Conservation (phyloP, 2,113 vertebrate species). For the Nerophis lumbriciformis region DNA sequence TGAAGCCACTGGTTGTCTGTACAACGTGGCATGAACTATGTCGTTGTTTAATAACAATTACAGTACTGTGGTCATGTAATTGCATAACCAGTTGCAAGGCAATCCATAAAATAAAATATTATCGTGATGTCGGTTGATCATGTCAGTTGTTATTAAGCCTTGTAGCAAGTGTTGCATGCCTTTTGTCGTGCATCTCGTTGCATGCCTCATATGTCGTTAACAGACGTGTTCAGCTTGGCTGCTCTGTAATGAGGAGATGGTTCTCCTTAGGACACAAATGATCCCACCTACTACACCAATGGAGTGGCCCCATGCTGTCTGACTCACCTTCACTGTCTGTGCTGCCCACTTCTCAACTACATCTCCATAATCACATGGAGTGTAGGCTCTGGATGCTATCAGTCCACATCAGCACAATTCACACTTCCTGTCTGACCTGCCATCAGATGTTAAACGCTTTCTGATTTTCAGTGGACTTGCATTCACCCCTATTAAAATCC, state of each 20-base stretch:
- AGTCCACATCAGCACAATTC: constrained; percentile 18
- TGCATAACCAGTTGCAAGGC: not conserved
- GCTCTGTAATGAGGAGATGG: constrained; percentile 24
- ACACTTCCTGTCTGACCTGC: constrained; percentile 36
- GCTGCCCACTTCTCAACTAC: constrained; percentile 1
- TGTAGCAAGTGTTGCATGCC: not conserved
- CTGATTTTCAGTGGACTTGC: constrained; percentile 13
- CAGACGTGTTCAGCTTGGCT: constrained; percentile 21
- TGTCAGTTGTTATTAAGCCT: not conserved
- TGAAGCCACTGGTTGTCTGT: no score
- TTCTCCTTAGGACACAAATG: constrained; percentile 18
- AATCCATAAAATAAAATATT: not conserved
- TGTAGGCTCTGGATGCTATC: constrained; percentile 23
- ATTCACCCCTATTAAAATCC: constrained; percentile 42
- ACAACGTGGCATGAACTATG: not conserved
- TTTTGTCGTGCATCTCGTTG: constrained; percentile 8
- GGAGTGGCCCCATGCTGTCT: not conserved
- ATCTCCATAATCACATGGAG: constrained; percentile 43
- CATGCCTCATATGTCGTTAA: constrained; percentile 19
- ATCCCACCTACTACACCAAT: constrained; percentile 9
- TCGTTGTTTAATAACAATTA: not conserved
- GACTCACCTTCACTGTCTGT: constrained; percentile 17
- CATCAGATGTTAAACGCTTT: constrained; percentile 38
- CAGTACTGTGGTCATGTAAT: not conserved
- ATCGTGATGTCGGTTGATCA: not conserved